Percentiles rank a stretch among this genome's conserved stretches.
Conservation (phyloP, 2,113 vertebrate species). For the Eulemur macaco region DNA sequence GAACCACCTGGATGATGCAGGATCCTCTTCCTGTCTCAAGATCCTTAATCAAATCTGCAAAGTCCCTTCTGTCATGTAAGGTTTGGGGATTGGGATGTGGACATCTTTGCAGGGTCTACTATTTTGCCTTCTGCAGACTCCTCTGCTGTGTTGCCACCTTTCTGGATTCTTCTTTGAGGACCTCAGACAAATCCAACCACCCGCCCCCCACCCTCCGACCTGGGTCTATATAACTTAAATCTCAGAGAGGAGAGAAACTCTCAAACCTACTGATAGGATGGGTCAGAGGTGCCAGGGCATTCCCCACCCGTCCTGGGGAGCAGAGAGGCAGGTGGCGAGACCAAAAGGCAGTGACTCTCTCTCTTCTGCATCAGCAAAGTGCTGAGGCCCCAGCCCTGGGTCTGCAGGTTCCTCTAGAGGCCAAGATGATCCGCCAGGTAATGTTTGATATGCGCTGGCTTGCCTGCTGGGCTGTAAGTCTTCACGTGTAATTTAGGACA, state of each 20-base stretch:
- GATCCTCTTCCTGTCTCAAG: not conserved
- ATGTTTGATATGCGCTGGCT: slow-evolving; percentile 79
- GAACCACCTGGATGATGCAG: not conserved
- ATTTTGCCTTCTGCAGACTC: not conserved
- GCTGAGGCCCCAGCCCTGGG: not conserved
- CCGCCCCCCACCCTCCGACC: not conserved
- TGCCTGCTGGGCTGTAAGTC: slow-evolving; percentile 79
- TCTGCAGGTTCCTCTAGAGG: slow-evolving; percentile 75
- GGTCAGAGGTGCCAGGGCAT: not conserved
- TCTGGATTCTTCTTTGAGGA: not conserved
- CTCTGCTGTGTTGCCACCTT: not conserved
- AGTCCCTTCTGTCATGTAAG: not conserved
- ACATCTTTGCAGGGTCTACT: not conserved
- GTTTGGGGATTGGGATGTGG: not conserved
- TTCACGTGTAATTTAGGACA: slow-evolving; percentile 85
- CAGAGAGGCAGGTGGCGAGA: not conserved
- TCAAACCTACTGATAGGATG: not conserved
- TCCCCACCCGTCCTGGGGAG: not conserved
- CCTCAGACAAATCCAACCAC: not conserved
- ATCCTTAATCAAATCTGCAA: not conserved
- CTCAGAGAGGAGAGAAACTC: not conserved
- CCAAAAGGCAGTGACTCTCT: not conserved
- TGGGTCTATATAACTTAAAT: not conserved
- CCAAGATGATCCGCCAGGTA: slow-evolving; percentile 79
- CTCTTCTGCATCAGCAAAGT: not conserved